Conservation (phyloP, 2,113 vertebrate genomes). For the Maccullochella peelii region DNA sequence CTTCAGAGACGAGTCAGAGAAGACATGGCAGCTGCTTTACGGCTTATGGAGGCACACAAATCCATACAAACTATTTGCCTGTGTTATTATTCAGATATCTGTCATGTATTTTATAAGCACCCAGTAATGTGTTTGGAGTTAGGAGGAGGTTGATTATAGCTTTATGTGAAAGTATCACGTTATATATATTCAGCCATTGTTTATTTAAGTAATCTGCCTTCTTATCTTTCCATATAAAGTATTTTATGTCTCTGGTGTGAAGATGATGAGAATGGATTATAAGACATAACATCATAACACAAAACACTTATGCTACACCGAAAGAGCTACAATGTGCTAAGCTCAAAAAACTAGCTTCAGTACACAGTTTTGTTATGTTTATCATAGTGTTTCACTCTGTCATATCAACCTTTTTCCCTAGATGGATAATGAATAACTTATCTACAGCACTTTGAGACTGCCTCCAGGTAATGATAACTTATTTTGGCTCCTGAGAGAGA, state of each 20-base stretch:
- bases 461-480: slow-evolving; percentile 62
- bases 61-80: slow-evolving; percentile 43
- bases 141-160: slow-evolving; percentile 9
- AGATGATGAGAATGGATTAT: slow-evolving; percentile 21
- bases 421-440: slow-evolving; percentile 66
- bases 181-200: background rate
- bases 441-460: slow-evolving; percentile 24
- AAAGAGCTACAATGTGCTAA: background rate
- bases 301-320: background rate
- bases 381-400: slow-evolving; percentile 23
- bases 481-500: slow-evolving; percentile 34
- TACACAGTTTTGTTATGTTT: slow-evolving; percentile 13
- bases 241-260: slow-evolving; percentile 2
- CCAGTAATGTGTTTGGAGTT: slow-evolving; percentile 24
- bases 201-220: slow-evolving; percentile 31
- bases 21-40: slow-evolving; percentile 58
- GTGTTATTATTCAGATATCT: slow-evolving; percentile 36
- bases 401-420: slow-evolving; percentile 30
- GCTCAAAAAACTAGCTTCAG: background rate
- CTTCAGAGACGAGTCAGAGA: slow-evolving; percentile 52
- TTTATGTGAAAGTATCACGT: background rate
- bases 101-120: slow-evolving; percentile 25
- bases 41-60: slow-evolving; percentile 37
- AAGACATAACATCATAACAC: slow-evolving; percentile 3
- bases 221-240: slow-evolving; percentile 10